phyloP scores from a whole-genome alignment of 2,888 invertebrate species.

The Erebia aethiops region DNA sequence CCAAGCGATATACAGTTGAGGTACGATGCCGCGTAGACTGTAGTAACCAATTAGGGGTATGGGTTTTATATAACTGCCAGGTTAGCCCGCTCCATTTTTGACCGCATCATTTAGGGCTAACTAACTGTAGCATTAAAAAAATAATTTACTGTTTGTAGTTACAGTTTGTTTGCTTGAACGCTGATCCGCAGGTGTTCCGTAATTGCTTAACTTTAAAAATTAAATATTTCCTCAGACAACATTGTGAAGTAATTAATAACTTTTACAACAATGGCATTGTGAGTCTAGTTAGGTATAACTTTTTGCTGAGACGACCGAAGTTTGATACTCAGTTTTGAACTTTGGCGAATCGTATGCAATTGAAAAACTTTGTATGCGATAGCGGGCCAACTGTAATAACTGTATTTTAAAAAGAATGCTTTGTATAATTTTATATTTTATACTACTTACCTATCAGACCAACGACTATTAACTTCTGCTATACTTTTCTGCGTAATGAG shows the following conservation, averaged over 20 bases:
- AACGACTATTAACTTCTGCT: not conserved
- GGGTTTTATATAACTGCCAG: too few species aligned
- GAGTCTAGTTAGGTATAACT: conserved; percentile 7
- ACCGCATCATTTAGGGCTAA: too few species aligned
- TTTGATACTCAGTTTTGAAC: conserved; percentile 12
- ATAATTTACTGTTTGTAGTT: too few species aligned
- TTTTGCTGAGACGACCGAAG: conserved; percentile 20
- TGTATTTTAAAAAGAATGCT: conserved; percentile 16
- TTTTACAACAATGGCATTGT: conserved; percentile 18
- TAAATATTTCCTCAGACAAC: not conserved
- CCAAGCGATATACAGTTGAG: too few species aligned
- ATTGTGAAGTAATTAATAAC: conserved; percentile 16
- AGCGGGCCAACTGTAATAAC: conserved; percentile 24
- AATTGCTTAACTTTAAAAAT: conserved; percentile 1
- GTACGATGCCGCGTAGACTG: too few species aligned
- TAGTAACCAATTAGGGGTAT: too few species aligned
- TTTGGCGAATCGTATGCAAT: conserved; percentile 23
- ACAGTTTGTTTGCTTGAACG: not conserved
- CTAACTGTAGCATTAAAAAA: too few species aligned
- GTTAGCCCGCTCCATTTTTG: too few species aligned
- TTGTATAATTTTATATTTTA: conserved; percentile 14
- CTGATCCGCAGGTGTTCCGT: not conserved
- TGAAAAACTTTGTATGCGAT: conserved; percentile 28
- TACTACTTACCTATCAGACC: not conserved
- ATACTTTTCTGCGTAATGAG: not conserved